Base-by-base conservation (phyloP, 2,888 invertebrate genomes). In the Geophilus truncorum region DNA sequence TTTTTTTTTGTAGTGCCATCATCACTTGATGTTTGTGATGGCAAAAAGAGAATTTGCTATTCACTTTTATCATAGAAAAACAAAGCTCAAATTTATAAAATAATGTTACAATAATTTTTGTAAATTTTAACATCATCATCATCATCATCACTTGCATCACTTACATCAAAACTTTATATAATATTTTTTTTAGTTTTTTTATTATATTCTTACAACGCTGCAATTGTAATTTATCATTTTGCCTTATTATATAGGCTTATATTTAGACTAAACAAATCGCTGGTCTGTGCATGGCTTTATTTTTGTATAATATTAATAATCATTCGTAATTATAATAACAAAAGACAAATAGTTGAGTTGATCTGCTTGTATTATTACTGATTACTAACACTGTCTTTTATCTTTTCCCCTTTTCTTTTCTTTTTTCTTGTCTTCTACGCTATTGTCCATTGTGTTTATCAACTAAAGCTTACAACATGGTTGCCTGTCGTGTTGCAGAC, bases 391-490 rank as follows among this genome's bases (percentile, higher is more conserved):
- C 32, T n/a, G 0, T 77, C n/a, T 51, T 79, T 23, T 62, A 15
- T 2, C n/a, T 79, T 79, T 25, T 12, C 62, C 12, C 51, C 25
- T 23, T 78, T 25, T 40, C 25, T 78, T 36, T 40, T 78, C 78
- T 78, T 23, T 78, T 21, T n/a, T 78, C 34, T 78, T 78, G 23
- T 78, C 28, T 2, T 30, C n/a, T 77, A 28, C 34, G 12, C 78
- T 40, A 23, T 25, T 79, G 15, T 28, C 36, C 28, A 34, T 18
- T 40, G 40, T n/a, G 15, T 51, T 45, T 81, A 86, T 88, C 85
- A 91, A 89, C 93, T 94, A 89, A 93, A 96, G 96, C 95, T 90
- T 96, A 96, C 92, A 96, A 95, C 91, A 95, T 96, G 96, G 96
- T 96, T 91, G 94, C 96, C 89, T 96, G 96, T 92, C 93, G 96